These are phyloP conservation scores for Habrosyne pyritoides DNA, from an alignment of 2,888 invertebrate genomes.

Conservation along the genomic window DNA sequence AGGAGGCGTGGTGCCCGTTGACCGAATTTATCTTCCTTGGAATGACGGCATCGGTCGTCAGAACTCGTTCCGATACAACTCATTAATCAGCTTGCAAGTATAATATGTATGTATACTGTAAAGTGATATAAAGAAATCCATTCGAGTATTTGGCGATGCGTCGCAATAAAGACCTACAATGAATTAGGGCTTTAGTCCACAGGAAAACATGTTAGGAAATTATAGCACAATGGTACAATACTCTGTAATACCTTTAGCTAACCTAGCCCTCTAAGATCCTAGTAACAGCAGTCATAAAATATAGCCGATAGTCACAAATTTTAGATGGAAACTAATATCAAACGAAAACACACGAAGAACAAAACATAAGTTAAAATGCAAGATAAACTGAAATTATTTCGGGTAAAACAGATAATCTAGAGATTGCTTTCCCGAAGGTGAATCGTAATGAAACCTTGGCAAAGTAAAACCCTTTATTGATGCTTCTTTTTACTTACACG, in stretches of 20 bases:
- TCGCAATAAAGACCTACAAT: too few species aligned
- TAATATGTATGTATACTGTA: not conserved
- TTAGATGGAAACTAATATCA: too few species aligned
- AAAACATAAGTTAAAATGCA: too few species aligned
- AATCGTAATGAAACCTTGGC: slow-evolving; percentile 18
- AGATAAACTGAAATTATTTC: slow-evolving; percentile 1
- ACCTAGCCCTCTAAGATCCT: too few species aligned
- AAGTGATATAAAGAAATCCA: not conserved
- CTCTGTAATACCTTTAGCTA: too few species aligned
- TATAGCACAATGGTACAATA: too few species aligned
- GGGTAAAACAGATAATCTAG: not conserved
- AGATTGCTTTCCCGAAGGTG: not conserved
- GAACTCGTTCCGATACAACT: slow-evolving; percentile 14
- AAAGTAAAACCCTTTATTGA: slow-evolving; percentile 38
- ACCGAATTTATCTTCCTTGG: slow-evolving; percentile 58
- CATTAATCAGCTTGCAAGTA: slow-evolving; percentile 17
- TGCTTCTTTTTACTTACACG: slow-evolving; percentile 44
- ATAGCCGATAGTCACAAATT: too few species aligned
- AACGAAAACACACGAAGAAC: too few species aligned
- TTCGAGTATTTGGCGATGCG: not conserved
- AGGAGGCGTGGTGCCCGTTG: slow-evolving; percentile 53
- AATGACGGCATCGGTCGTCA: slow-evolving; percentile 34
- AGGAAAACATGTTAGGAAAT: too few species aligned
- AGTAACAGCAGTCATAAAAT: too few species aligned
- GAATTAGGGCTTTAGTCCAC: too few species aligned